Evolutionary conservation across 2,113 vertebrate species (phyloP).

Genomic region (Myrmecophaga tridactyla): DNA sequence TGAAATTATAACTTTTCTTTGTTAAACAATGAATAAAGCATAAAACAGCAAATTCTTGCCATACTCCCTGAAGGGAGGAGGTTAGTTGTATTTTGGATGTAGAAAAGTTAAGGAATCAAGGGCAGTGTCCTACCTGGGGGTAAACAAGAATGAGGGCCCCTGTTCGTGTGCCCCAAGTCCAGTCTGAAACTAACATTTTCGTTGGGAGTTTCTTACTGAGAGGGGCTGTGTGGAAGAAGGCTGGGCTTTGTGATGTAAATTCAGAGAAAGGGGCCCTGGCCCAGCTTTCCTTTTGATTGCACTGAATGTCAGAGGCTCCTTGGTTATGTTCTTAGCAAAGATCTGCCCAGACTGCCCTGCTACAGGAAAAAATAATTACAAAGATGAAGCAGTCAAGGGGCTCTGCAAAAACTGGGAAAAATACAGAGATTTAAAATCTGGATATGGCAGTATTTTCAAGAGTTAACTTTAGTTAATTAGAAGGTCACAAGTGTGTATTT

Average conservation of each 20-base stretch:
- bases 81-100: neutral
- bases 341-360: neutral
- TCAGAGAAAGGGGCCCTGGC: neutral
- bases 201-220: neutral
- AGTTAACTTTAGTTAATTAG: neutral
- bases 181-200: neutral
- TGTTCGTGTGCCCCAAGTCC: neutral
- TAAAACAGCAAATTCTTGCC: neutral
- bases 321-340: neutral
- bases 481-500: slow-evolving; percentile 26
- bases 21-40: neutral
- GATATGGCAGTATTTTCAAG: neutral
- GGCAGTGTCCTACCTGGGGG: neutral
- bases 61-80: neutral
- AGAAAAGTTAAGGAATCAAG: neutral
- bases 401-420: neutral
- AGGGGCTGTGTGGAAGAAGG: neutral
- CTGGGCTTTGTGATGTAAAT: slow-evolving; percentile 55
- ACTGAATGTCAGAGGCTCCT: neutral
- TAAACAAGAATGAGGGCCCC: neutral
- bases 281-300: neutral
- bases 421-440: neutral
- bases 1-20: neutral
- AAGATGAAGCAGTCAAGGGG: neutral
- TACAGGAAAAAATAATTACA: neutral